Evolutionary conservation across 2,888 invertebrate species (phyloP).

Genomic region (Hartigia nigra): DNA sequence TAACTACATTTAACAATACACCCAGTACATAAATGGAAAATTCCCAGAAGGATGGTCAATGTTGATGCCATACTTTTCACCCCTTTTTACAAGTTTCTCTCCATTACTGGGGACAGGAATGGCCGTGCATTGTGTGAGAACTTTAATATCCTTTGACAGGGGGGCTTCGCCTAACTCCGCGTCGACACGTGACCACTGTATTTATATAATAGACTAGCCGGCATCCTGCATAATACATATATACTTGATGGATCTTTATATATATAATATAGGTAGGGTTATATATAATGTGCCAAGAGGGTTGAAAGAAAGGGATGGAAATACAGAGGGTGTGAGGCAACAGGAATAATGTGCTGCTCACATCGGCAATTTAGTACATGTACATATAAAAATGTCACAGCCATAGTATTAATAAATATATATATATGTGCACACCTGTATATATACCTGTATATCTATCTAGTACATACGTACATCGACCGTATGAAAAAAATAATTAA

Average conservation of each 20-base stretch:
- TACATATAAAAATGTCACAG: neutral
- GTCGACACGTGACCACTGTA: constrained; percentile 53
- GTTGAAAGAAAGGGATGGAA: neutral
- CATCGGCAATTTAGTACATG: neutral
- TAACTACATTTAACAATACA: neutral
- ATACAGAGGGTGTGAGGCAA: neutral
- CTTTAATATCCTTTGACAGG: constrained; percentile 60
- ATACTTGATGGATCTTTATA: neutral
- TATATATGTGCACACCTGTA: neutral
- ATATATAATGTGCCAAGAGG: neutral
- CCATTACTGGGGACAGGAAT: neutral
- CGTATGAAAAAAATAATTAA: constrained; percentile 39
- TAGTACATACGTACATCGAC: constrained; percentile 11
- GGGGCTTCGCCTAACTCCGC: constrained; percentile 35
- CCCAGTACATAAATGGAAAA: neutral
- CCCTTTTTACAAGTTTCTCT: neutral
- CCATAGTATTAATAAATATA: neutral
- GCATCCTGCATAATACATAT: constrained; percentile 7
- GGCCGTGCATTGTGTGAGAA: constrained; percentile 44
- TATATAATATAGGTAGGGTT: neutral
- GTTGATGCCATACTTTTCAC: neutral
- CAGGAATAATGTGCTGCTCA: constrained; percentile 1
- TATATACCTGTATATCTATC: constrained; percentile 2
- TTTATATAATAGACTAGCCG: constrained; percentile 22
- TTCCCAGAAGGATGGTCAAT: neutral